Evolutionary conservation across 1,140 invertebrate species (phyloP), one percentile per base, ranked within the genome.

Genomic region (Danaus melanippus): DNA sequence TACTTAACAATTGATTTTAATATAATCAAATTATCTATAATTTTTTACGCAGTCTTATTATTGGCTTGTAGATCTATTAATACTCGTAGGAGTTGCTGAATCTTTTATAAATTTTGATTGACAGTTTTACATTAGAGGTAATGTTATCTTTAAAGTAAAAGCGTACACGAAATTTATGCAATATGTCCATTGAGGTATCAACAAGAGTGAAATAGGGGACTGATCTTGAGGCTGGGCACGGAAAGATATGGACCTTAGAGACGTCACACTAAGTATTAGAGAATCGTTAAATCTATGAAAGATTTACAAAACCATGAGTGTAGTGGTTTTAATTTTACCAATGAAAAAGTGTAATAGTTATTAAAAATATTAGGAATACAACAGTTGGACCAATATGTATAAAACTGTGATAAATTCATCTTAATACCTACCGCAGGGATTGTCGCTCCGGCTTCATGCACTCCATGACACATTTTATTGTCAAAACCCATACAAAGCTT

Each of bases 381-480:
- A 32, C 21, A 32, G 2, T 7, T 32, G 21, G 21, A 32, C 21
- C 21, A 32, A 32, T 32, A 32, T 32, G 21, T 32, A 32, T 32
- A 32, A 62, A 61, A 64, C 50, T 64, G 45, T 70, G 68, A 69
- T 82, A 84, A 84, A 82, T 81, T 79, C 71, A 65, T 76, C 72
- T 70, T 67, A 67, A 77, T 69, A 80, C 69, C 68, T 66, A 71
- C 70, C 73, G 60, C 79, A 69, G 68, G 67, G 69, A 66, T 71
- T 67, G 71, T 67, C 73, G 67, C 54, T 69, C 58, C 59, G 60
- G 61, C 56, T 67, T 58, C 62, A 55, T 58, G 58, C 69, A 63
- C 71, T 71, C 69, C 69, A 76, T 68, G 74, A 71, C 74, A 76
- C 76, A 76, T 84, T 83, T 84, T 84, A 83, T 83, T 79, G 78